A percentile compares a stretch with the other conserved stretches of the same genome.
phyloP scores from a whole-genome alignment of 2,888 invertebrate genomes.

The Geotrupes spiniger region DNA sequence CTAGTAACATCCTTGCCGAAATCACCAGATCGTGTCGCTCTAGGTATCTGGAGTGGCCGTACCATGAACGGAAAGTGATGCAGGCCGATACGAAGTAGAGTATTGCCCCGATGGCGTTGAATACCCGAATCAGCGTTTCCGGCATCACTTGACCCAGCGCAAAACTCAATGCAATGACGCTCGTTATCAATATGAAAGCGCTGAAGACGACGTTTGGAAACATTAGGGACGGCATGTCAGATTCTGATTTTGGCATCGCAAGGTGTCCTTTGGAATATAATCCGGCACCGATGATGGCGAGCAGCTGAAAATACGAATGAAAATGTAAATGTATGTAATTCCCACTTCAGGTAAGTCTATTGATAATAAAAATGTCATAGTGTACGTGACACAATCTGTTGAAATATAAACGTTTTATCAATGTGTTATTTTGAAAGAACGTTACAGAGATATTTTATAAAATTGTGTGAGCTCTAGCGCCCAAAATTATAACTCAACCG shows the following conservation, averaged over 20 bases:
- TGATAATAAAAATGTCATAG: no score
- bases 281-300: conserved; percentile 33
- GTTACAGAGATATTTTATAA: no score
- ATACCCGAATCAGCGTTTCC: conserved; percentile 38
- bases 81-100: conserved; percentile 36
- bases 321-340: no score
- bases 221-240: conserved; percentile 31
- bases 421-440: no score
- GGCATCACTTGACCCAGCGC: conserved; percentile 39
- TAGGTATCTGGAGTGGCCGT: conserved; percentile 17
- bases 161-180: conserved; percentile 40
- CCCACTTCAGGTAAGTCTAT: no score
- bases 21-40: conserved; percentile 14
- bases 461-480: no score
- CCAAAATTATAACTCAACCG: no score
- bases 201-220: conserved; percentile 41
- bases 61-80: conserved; percentile 30
- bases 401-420: no score
- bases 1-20: conserved; percentile 27
- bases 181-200: conserved; percentile 38
- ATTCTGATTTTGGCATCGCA: conserved; percentile 31
- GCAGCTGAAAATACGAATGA: conserved; percentile 29
- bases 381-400: no score
- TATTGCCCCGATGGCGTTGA: conserved; percentile 36
- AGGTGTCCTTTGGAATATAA: conserved; percentile 34